phyloP scores from a whole-genome alignment of 2,888 invertebrate species.

The Pemphredon lugubris region DNA sequence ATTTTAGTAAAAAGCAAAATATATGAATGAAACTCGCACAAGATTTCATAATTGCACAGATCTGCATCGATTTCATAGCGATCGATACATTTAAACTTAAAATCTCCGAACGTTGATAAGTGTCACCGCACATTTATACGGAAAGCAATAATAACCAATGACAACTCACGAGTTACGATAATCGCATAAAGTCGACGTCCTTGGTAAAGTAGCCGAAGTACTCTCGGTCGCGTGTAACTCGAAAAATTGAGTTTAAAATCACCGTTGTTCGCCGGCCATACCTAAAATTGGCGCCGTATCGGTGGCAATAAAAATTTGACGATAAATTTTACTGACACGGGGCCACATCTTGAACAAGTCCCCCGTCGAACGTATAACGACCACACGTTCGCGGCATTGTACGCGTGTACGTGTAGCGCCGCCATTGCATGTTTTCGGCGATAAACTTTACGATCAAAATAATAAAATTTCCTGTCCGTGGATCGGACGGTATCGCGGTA shows the following conservation, averaged over 20 bases:
- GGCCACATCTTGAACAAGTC: constrained; percentile 1
- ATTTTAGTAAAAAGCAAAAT: too few species aligned
- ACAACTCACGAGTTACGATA: too few species aligned
- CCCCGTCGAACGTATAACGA: constrained; percentile 3
- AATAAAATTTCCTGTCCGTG: constrained; percentile 42
- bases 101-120: too few species aligned
- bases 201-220: too few species aligned
- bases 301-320: constrained; percentile 44
- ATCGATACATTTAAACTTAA: too few species aligned
- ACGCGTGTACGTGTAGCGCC: not conserved
- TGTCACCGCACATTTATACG: too few species aligned
- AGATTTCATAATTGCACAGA: too few species aligned
- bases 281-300: constrained; percentile 20
- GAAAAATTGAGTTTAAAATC: constrained; percentile 24
- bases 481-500: constrained; percentile 7
- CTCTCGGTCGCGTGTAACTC: not conserved
- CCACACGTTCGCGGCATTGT: not conserved
- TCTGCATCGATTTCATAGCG: too few species aligned
- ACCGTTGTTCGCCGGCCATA: constrained; percentile 6
- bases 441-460: constrained; percentile 51
- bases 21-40: too few species aligned
- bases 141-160: too few species aligned
- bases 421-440: constrained; percentile 5
- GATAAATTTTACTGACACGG: constrained; percentile 37
- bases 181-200: too few species aligned